Conservation (phyloP, 2,113 vertebrate species). For the Microtus pennsylvanicus region DNA sequence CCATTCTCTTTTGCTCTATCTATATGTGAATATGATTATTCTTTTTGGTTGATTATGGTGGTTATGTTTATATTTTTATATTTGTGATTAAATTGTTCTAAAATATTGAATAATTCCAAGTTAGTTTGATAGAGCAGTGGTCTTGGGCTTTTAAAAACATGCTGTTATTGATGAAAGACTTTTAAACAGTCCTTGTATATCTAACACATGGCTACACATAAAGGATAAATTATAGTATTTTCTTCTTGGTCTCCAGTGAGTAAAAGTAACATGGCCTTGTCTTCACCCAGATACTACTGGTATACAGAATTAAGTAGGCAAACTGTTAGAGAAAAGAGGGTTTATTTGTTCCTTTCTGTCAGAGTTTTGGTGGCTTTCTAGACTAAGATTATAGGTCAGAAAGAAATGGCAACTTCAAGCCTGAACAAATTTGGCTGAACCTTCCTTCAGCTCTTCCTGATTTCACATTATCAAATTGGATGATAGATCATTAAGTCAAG, state of each 20-base stretch:
- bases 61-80: conserved; percentile 19
- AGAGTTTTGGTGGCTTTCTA: conserved; percentile 21
- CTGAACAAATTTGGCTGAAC: neutral
- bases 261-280: neutral
- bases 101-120: conserved; percentile 31
- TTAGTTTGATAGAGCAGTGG: conserved; percentile 27
- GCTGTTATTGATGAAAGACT: conserved; percentile 27
- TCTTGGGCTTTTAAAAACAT: neutral
- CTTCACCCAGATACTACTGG: neutral
- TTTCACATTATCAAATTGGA: neutral
- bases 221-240: conserved; percentile 45
- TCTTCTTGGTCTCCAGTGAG: neutral
- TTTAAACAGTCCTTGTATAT: conserved; percentile 21
- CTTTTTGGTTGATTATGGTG: conserved; percentile 34
- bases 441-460: conserved; percentile 22
- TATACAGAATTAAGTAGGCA: conserved; percentile 8
- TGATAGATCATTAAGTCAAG: conserved; percentile 39
- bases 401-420: conserved; percentile 18
- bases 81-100: conserved; percentile 10
- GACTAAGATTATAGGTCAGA: conserved; percentile 38
- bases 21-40: neutral
- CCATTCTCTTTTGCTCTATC: neutral
- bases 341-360: neutral
- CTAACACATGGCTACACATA: conserved; percentile 7
- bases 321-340: neutral